A percentile compares a stretch with the other conserved stretches of the same genome.
Evolutionary conservation across 2,797 vertebrate species (phyloP).

Genomic region (Xenops minutus): DNA sequence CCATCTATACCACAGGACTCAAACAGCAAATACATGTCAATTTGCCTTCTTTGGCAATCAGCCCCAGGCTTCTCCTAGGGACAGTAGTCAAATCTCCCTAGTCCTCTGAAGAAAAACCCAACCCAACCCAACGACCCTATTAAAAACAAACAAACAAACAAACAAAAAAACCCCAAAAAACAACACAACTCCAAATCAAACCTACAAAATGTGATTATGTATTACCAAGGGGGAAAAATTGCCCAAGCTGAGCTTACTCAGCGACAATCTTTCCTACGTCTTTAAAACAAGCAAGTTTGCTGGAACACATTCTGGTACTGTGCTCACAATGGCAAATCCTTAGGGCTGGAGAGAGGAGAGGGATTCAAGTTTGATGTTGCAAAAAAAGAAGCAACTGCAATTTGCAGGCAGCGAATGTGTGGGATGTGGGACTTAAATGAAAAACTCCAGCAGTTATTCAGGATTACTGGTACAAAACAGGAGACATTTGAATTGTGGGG

Average conservation of each 20-base stretch:
- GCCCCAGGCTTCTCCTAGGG: background rate
- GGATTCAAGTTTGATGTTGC: background rate
- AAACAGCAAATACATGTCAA: background rate
- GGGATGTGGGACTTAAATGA: background rate
- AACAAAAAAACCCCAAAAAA: no score
- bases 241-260: background rate
- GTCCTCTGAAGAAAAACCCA: background rate
- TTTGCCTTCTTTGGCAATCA: background rate
- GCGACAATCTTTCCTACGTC: background rate
- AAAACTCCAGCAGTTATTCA: background rate
- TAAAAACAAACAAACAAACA: no score
- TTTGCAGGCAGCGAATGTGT: background rate
- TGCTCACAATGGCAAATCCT: background rate
- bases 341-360: rapidly evolving
- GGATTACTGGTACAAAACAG: background rate
- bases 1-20: background rate
- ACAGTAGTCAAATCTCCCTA: rapidly evolving
- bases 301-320: background rate
- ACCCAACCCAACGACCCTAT: rapidly evolving
- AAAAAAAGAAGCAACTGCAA: background rate
- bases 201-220: background rate
- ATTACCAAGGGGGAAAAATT: background rate
- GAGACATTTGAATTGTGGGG: background rate
- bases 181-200: background rate
- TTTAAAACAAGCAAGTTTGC: background rate